Base-by-base conservation (phyloP, 2,797 vertebrate species). In the Scarus forsteni region DNA sequence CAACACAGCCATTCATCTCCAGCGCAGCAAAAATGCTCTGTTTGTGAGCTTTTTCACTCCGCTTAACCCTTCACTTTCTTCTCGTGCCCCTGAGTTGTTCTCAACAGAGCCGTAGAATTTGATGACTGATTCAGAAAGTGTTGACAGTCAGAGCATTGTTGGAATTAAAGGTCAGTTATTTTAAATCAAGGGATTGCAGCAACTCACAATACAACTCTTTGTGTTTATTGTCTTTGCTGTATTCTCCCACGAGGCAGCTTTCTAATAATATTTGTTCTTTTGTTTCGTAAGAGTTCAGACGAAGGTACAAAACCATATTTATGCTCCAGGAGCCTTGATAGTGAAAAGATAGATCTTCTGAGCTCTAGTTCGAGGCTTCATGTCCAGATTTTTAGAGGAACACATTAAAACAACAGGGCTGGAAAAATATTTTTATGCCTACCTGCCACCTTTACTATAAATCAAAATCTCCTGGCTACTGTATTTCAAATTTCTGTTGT, bases 101-200 rank as follows among this genome's bases (percentile, higher is more conserved):
- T 49, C 66, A 70, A 55, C 70, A 67, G 34, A 66, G 15, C 52
- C 45, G 44, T 43, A 2, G 6, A 43, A 70, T 61, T 51, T 68
- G 84, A 60, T 64, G 73, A 75, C 72, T 61, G 77, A 81, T 74
- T 66, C 36, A 73, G 59, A n/a, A 27, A 58, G 76, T 75, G 87
- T 69, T 81, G 73, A 89, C 70, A 63, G 74, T 57, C 15, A 3
- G 53, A 12, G 36, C 62, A 83, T 88, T 90, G 84, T 91, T 74
- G 66, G 43, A 11, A 49, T 69, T 44, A 10, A 84, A 83, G 75
- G 73, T 79, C 77, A 73, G 71, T 83, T 89, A 85, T 85, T 89
- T 83, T 79, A 78, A 82, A 62, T 59, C 9, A 0, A 71, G 68
- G 60, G 73, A 70, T 61, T 1, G 48, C 7, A 56, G 48, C 12